phyloP scores from a whole-genome alignment of 2,888 invertebrate species.

The Ichneumoninae sp. region DNA sequence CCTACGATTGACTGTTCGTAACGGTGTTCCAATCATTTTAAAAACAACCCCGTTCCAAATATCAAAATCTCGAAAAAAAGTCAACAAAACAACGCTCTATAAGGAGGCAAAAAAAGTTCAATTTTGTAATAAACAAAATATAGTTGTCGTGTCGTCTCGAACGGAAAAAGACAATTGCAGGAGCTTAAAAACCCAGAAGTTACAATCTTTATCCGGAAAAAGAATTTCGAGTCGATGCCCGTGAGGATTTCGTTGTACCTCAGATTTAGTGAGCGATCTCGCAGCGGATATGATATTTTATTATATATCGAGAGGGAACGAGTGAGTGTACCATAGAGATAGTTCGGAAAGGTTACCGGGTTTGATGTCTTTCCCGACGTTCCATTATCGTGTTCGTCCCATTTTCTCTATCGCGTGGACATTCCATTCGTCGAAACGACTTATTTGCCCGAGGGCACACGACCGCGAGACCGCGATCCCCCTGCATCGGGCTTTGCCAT shows the following conservation, averaged over 20 bases:
- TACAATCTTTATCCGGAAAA: not conserved
- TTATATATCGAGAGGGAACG: conserved; percentile 8
- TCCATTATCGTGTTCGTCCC: conserved; percentile 71
- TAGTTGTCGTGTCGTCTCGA: not conserved
- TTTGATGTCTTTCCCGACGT: conserved; percentile 74
- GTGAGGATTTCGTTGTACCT: conserved; percentile 28
- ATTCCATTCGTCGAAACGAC: conserved; percentile 79
- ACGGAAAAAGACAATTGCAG: not conserved
- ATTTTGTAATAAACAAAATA: not conserved
- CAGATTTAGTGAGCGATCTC: conserved; percentile 17
- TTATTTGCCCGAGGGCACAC: conserved; percentile 69
- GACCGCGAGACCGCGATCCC: conserved; percentile 22
- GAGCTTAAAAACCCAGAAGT: not conserved
- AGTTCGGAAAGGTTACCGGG: conserved; percentile 47
- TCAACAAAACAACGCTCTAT: too few relatives aligned
- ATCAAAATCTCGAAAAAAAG: too few relatives aligned
- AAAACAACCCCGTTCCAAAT: too few relatives aligned
- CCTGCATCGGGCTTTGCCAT: conserved; percentile 11
- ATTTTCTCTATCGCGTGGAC: conserved; percentile 78
- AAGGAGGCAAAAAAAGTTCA: not conserved
- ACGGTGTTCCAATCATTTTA: not conserved
- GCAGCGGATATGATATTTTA: conserved; percentile 35
- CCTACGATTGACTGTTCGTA: not conserved
- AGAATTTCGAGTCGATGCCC: not conserved
- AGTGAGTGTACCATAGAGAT: conserved; percentile 25